Evolutionary conservation across 2,797 vertebrate genomes (phyloP).

Genomic region (Onychomys torridus): DNA sequence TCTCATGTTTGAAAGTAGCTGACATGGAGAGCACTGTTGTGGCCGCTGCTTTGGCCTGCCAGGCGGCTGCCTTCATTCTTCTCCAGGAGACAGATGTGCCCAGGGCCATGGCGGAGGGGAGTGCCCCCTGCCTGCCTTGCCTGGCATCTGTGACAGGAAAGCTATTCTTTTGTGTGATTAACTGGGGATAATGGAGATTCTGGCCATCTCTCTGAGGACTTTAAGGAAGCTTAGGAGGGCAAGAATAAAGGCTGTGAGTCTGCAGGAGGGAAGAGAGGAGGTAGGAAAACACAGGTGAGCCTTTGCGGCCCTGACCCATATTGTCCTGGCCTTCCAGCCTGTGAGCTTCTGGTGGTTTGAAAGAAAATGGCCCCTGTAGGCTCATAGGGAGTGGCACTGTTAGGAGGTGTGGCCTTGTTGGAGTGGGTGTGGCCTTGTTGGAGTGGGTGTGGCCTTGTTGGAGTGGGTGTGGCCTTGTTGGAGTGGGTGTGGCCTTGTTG

Average conservation of each 20-base stretch:
- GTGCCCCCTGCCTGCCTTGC: not conserved
- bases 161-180: not conserved
- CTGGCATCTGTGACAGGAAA: not conserved
- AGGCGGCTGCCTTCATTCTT: not conserved
- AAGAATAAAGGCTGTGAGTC: not conserved
- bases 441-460: not conserved
- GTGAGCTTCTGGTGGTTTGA: not conserved
- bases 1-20: conserved; percentile 67
- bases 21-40: not conserved
- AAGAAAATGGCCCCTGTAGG: not conserved
- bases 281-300: not conserved
- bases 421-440: not conserved
- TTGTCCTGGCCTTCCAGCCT: not conserved
- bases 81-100: not conserved
- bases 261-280: not conserved
- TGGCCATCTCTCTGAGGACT: not conserved
- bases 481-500: not conserved
- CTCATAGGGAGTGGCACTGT: not conserved
- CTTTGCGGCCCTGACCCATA: too few species aligned
- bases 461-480: not conserved
- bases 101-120: not conserved
- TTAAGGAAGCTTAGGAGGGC: not conserved
- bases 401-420: not conserved
- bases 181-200: not conserved
- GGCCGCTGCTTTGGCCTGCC: not conserved